Evolutionary conservation across 2,797 vertebrate species (phyloP).

Genomic region (Dendrocincla tyrannina): DNA sequence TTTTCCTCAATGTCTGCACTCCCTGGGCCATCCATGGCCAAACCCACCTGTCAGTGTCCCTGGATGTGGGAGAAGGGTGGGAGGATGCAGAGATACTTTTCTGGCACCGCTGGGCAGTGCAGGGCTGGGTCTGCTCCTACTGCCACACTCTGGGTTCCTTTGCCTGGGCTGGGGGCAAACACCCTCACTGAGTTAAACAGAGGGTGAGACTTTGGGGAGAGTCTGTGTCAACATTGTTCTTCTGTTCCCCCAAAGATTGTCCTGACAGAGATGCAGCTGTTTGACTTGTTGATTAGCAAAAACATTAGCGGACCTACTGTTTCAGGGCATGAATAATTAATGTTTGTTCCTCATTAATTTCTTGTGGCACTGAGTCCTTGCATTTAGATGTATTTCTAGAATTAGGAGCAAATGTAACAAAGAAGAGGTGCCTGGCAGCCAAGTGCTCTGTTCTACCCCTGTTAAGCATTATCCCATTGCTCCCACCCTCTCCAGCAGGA

Average conservation of each 20-base stretch:
- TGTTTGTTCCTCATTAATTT: slow-evolving; percentile 74
- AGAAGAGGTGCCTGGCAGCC: not conserved
- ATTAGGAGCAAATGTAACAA: slow-evolving; percentile 52
- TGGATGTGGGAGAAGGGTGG: not conserved
- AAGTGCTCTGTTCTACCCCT: not conserved
- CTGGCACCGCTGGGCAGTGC: not conserved
- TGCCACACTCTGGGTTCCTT: not conserved
- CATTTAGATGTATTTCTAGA: slow-evolving; percentile 68
- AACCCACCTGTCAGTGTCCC: not conserved
- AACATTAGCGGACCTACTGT: slow-evolving; percentile 75
- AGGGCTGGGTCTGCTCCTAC: not conserved
- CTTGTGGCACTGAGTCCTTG: slow-evolving; percentile 64
- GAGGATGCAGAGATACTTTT: not conserved
- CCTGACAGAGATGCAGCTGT: slow-evolving; percentile 64
- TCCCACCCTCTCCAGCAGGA: not conserved
- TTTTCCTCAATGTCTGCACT: not conserved
- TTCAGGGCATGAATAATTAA: slow-evolving; percentile 77
- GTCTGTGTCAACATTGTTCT: not conserved
- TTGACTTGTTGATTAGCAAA: slow-evolving; percentile 77
- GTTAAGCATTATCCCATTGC: not conserved
- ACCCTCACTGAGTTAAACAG: not conserved
- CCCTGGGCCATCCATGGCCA: no score
- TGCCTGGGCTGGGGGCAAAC: not conserved
- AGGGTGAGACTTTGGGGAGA: not conserved
- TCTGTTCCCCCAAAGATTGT: not conserved